Percentiles rank a stretch among this genome's conserved stretches.
These are phyloP conservation scores for Amaurobius ferox DNA, from an alignment of 2,888 invertebrate species.

Conservation along the genomic window DNA sequence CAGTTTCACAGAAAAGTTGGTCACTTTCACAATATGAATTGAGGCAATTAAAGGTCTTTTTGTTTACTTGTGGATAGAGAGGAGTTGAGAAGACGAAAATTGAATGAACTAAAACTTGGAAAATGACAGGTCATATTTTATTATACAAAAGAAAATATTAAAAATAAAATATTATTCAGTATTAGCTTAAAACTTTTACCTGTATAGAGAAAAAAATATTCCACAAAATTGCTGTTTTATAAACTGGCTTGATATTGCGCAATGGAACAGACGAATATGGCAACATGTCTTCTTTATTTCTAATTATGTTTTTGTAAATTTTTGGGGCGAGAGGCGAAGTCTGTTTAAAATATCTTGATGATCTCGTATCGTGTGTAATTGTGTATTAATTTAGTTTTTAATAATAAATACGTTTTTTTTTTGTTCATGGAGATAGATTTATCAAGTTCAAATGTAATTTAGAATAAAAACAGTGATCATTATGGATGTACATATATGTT, in stretches of 20 bases:
- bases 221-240: no score
- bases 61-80: constrained; percentile 12
- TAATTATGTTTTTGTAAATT: constrained; percentile 64
- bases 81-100: constrained; percentile 14
- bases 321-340: constrained; percentile 50
- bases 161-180: no score
- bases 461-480: no score
- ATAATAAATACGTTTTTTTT: no score
- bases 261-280: not conserved
- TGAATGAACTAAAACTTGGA: not conserved
- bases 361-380: no score
- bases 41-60: not conserved
- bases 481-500: not conserved
- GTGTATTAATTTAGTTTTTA: no score
- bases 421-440: no score
- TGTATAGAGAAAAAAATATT: not conserved
- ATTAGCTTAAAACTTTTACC: not conserved
- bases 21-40: not conserved
- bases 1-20: not conserved
- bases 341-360: not conserved
- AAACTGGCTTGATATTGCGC: no score
- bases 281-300: not conserved
- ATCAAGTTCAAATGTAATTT: no score
- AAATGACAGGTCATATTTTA: not conserved
- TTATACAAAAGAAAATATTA: no score